Evolutionary conservation across 2,797 vertebrate species (phyloP).

Genomic region (Poeciliopsis turneri): DNA sequence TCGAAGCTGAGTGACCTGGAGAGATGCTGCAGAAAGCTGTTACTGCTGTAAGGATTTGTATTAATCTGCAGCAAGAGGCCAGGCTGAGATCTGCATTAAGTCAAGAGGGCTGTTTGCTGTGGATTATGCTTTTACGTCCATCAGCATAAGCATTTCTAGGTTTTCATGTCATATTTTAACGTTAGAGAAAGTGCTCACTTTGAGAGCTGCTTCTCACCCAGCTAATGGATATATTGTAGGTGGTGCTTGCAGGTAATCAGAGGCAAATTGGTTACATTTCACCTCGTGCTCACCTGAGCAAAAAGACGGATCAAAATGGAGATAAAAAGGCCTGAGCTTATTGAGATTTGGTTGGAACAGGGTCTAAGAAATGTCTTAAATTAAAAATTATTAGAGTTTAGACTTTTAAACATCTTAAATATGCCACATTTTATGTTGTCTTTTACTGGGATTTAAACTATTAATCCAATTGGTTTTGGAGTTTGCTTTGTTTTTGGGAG

Average conservation of each 20-base stretch:
- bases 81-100: slow-evolving; percentile 40
- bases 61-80: slow-evolving; percentile 44
- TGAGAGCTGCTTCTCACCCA: slow-evolving; percentile 20
- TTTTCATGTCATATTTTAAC: slow-evolving; percentile 47
- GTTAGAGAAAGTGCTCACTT: slow-evolving; percentile 35
- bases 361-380: not conserved
- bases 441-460: not conserved
- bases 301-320: slow-evolving; percentile 6
- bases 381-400: not conserved
- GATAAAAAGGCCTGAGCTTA: slow-evolving; percentile 4
- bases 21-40: slow-evolving; percentile 45
- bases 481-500: not conserved
- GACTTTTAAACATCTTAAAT: not conserved
- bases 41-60: slow-evolving; percentile 41
- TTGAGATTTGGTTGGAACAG: not conserved
- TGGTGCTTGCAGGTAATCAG: not conserved
- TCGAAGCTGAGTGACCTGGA: slow-evolving; percentile 28
- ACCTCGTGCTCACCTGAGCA: slow-evolving; percentile 36
- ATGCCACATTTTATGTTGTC: not conserved
- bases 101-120: slow-evolving; percentile 37
- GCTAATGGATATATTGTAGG: slow-evolving; percentile 41
- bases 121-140: slow-evolving; percentile 51
- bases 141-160: slow-evolving; percentile 27
- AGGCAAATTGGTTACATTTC: slow-evolving; percentile 17
- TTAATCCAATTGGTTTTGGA: not conserved